These are phyloP conservation scores for Tapirus terrestris DNA, from an alignment of 2,113 vertebrate genomes.

Conservation along the genomic window DNA sequence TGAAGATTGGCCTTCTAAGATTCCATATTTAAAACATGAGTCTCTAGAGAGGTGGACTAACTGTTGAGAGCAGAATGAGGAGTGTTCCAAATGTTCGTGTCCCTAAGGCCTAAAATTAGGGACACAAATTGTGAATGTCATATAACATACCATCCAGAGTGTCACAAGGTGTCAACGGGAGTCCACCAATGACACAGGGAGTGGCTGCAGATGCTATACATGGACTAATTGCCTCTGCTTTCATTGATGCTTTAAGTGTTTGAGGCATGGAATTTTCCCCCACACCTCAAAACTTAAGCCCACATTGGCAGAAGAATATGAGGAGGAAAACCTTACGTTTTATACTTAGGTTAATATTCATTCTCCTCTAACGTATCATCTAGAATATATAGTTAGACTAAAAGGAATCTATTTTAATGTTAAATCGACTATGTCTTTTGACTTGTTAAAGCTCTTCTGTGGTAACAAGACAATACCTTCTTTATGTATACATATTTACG, in stretches of 20 bases:
- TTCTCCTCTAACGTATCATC: not conserved
- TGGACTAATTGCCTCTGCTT: not conserved
- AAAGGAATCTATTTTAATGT: conserved; percentile 13
- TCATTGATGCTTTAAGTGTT: not conserved
- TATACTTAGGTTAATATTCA: not conserved
- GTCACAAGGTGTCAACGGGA: not conserved
- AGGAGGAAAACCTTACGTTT: not conserved
- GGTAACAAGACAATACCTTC: not conserved
- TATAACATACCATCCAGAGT: not conserved
- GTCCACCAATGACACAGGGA: not conserved
- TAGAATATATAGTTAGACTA: not conserved
- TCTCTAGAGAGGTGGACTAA: not conserved
- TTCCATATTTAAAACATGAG: not conserved
- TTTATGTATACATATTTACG: not conserved
- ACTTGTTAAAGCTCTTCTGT: not conserved
- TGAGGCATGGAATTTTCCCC: not conserved
- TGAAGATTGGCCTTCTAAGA: conserved; percentile 12
- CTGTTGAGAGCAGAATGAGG: not conserved
- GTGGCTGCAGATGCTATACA: not conserved
- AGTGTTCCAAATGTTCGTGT: not conserved
- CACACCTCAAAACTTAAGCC: not conserved
- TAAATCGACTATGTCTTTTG: not conserved
- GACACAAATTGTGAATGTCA: not conserved
- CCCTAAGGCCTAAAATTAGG: not conserved
- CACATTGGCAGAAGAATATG: not conserved